Conservation (phyloP, 1,140 invertebrate genomes). For the Drosophila auraria region DNA sequence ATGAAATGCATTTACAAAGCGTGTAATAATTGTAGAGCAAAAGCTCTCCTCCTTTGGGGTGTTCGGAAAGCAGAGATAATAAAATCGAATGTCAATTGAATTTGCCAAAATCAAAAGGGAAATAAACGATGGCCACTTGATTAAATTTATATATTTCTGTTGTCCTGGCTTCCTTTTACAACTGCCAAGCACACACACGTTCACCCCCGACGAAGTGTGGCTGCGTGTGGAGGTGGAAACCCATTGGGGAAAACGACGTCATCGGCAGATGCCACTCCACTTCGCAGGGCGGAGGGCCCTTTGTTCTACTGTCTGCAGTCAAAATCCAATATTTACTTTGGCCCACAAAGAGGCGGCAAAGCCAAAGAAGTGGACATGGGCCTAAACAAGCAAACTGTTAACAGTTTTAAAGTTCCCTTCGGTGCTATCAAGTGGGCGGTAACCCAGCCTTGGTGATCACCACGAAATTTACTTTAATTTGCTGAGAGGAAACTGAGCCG, state of each 20-base stretch:
- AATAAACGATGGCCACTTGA: constrained; percentile 72
- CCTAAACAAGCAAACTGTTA: constrained; percentile 68
- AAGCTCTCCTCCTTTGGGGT: background rate
- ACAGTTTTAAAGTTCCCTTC: constrained; percentile 40
- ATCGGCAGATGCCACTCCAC: constrained; percentile 44
- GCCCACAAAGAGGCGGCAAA: constrained; percentile 52
- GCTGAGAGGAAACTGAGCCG: background rate
- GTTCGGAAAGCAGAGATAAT: constrained; percentile 49
- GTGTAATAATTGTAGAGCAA: constrained; percentile 62
- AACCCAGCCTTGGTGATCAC: background rate
- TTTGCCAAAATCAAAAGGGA: constrained; percentile 65
- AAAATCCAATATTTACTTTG: constrained; percentile 66
- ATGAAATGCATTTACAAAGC: constrained; percentile 59
- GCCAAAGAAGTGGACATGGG: constrained; percentile 52
- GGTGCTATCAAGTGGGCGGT: background rate
- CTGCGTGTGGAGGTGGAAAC: background rate
- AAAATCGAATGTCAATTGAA: constrained; percentile 76
- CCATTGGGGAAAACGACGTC: constrained; percentile 13
- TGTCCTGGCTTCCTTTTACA: constrained; percentile 28
- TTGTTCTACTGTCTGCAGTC: constrained; percentile 27
- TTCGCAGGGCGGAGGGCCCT: background rate
- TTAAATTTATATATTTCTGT: constrained; percentile 67
- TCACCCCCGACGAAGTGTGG: background rate
- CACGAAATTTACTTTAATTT: constrained; percentile 24
- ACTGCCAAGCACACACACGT: constrained; percentile 29